A percentile compares a stretch with the other conserved stretches of the same genome.
Conservation (phyloP, 2,888 invertebrate genomes). For the Drosophila peninsularis region DNA sequence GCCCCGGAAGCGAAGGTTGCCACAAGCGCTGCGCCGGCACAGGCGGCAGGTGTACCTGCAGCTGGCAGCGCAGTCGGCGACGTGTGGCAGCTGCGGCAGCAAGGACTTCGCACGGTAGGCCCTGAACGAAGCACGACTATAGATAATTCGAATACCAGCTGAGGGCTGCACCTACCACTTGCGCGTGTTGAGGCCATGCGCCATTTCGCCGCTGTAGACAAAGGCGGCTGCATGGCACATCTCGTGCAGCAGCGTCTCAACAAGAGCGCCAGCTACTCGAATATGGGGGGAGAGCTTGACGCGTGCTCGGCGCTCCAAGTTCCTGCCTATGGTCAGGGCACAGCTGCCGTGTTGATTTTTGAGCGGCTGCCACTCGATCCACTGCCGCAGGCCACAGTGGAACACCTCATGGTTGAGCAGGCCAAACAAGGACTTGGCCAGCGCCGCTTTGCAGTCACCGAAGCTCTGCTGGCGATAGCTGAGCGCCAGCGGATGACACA, state of each 20-base stretch:
- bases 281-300: constrained; percentile 27
- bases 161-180: constrained; percentile 34
- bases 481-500: constrained; percentile 49
- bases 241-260: constrained; percentile 20
- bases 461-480: constrained; percentile 28
- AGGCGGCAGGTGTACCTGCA: constrained; percentile 40
- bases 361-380: constrained; percentile 29
- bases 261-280: constrained; percentile 1
- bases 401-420: constrained; percentile 50
- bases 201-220: constrained; percentile 41
- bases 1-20: constrained; percentile 16
- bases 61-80: constrained; percentile 27
- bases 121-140: constrained; percentile 5
- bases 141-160: neutral
- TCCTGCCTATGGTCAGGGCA: neutral
- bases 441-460: neutral
- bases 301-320: constrained; percentile 11
- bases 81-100: constrained; percentile 16
- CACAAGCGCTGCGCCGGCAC: constrained; percentile 33
- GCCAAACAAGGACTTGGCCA: constrained; percentile 11
- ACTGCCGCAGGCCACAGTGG: constrained; percentile 35
- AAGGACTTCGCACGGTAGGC: constrained; percentile 33
- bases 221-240: constrained; percentile 54
- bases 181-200: constrained; percentile 48
- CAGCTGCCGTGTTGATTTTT: neutral